Evolutionary conservation across 2,797 vertebrate genomes (phyloP), one percentile per base, ranked within the genome.

Genomic region (Cyprinella venusta): DNA sequence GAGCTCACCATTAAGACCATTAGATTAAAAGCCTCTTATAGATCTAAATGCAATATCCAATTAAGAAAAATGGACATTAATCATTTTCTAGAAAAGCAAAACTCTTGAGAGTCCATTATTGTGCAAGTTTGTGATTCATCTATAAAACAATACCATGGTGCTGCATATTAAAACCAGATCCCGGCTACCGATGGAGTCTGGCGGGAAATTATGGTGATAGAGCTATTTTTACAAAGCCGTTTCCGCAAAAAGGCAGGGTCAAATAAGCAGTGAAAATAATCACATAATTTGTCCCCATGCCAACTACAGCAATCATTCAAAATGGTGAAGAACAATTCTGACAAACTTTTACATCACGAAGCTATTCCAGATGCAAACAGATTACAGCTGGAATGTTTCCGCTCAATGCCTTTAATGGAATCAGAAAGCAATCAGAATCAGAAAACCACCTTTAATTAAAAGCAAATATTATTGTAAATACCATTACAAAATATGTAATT

Each of bases 1-100:
- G 42, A 69, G 64, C 50, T 76, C 40, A 16, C 71, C 72, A 82
- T 82, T 82, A 76, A 45, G 64, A 70, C 65, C 54, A 78, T 64
- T 77, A 64, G 54, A 83, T 70, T 83, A 78, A 83, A 83, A 83
- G 75, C 82, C 67, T 83, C 65, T 83, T 78, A 78, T 36, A 76
- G 16, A 45, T n/a, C 48, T 67, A 74, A 78, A 83, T 16, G 75
- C 42, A 70, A 38, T 2, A 54, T 69, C 56, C 65, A 77, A 83
- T 83, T 83, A 83, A 64, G 54, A 77, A 78, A 83, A 63, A 77
- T 40, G 82, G 65, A 63, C 82, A 78, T 82, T 64, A 76, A 48
- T 82, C 50, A 76, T 21, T 42, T 54, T 18, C 5, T 38, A 38
- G 24, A 70, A 69, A 70, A 70, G 52, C 19, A 63, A 70, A 78